phyloP scores from a whole-genome alignment of 2,888 invertebrate genomes.

The Ochlodes sylvanus region DNA sequence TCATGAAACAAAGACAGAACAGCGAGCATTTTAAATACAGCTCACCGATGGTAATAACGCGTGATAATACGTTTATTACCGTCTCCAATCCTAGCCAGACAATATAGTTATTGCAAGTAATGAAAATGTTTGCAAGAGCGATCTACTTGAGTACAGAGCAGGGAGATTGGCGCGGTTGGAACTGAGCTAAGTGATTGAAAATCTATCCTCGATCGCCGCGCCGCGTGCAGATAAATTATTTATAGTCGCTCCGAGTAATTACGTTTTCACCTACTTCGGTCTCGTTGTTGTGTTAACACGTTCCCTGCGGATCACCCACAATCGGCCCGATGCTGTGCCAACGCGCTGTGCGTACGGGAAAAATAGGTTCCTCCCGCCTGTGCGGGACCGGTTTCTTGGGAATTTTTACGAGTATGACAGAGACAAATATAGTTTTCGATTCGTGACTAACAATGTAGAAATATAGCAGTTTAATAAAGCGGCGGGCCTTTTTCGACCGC shows the following conservation, averaged over 20 bases:
- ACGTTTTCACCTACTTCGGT: background rate
- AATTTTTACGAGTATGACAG: no score
- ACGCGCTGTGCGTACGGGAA: no score
- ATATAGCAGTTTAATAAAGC: no score
- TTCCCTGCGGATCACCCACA: no score
- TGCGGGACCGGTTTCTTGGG: no score
- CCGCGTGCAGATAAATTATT: background rate
- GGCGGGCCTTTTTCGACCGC: no score
- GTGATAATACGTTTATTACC: background rate
- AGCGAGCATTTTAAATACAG: background rate
- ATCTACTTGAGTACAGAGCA: background rate
- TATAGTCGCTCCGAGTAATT: background rate
- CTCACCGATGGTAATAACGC: background rate
- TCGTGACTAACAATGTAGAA: no score
- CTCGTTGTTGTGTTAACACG: no score
- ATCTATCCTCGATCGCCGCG: background rate
- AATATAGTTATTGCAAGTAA: background rate
- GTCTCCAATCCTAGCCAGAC: background rate
- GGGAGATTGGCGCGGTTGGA: constrained; percentile 7
- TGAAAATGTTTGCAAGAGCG: background rate
- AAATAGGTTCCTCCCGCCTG: no score
- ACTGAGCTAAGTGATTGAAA: constrained; percentile 30
- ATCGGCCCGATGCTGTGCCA: no score
- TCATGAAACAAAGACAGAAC: background rate
- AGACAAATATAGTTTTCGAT: no score